Evolutionary conservation across 2,797 vertebrate genomes (phyloP).

Genomic region (Sebastes kiyomatsui): DNA sequence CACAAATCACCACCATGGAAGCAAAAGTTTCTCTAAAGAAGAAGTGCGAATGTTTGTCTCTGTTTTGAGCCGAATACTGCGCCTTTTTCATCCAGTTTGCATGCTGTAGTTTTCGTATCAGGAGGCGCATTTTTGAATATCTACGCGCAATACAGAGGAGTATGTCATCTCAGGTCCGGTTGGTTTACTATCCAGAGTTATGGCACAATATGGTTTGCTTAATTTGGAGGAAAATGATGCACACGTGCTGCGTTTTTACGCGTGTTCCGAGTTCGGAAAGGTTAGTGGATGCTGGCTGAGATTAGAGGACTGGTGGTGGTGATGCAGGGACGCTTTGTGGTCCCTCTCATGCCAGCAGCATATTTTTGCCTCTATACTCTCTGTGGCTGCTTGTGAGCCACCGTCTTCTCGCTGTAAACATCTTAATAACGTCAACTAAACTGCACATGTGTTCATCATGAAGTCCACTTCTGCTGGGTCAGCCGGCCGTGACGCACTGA

Average conservation of each 20-base stretch:
- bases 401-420: not conserved
- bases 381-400: accelerated
- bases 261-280: not conserved
- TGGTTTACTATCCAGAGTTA: not conserved
- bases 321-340: conserved; percentile 25
- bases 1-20: not conserved
- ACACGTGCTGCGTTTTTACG: not conserved
- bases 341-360: not conserved
- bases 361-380: not conserved
- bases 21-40: conserved; percentile 33
- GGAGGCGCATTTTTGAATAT: conserved; percentile 8
- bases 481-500: conserved; percentile 57
- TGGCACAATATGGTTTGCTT: not conserved
- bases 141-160: not conserved
- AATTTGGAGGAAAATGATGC: not conserved
- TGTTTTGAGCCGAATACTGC: too few species aligned
- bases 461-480: conserved; percentile 28
- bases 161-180: not conserved
- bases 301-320: conserved; percentile 11
- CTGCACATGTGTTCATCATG: not conserved
- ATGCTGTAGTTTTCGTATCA: not conserved
- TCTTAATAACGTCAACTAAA: not conserved
- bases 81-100: not conserved
- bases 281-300: conserved; percentile 37
- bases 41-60: not conserved